These are phyloP conservation scores for Anolis apletophallus DNA, from an alignment of 2,797 vertebrate species.

Conservation along the genomic window DNA sequence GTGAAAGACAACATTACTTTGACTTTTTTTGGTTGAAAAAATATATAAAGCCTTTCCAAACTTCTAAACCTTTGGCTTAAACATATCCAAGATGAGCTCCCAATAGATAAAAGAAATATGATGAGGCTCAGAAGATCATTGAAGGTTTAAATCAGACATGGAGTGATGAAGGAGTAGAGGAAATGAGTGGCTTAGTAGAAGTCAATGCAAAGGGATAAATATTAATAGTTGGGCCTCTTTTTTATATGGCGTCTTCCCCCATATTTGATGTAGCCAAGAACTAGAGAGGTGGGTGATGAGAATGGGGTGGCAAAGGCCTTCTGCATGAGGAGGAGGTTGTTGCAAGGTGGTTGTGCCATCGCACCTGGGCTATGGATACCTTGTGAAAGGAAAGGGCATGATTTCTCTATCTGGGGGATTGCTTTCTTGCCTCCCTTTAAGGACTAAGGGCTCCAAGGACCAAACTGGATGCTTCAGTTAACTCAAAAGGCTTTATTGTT, in stretches of 20 bases:
- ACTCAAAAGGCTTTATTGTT: too few species aligned
- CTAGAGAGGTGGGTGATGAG: too few species aligned
- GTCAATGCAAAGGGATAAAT: background rate
- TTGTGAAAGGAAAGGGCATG: too few species aligned
- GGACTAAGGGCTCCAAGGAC: too few species aligned
- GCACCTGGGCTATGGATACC: too few species aligned
- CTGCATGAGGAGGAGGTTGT: background rate
- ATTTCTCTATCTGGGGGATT: too few species aligned
- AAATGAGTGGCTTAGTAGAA: background rate
- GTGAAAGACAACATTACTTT: background rate
- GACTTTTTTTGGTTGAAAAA: background rate
- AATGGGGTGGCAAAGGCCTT: background rate
- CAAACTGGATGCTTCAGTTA: too few species aligned
- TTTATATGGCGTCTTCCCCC: background rate
- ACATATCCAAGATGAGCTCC: slow-evolving; percentile 18
- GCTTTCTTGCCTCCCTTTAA: too few species aligned
- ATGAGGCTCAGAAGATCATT: background rate
- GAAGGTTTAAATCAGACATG: slow-evolving; percentile 11
- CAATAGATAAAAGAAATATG: slow-evolving; percentile 8
- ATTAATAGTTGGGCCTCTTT: background rate
- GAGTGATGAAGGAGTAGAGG: background rate
- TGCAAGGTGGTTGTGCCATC: too few species aligned
- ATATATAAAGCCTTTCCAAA: background rate
- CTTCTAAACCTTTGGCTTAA: slow-evolving; percentile 8
- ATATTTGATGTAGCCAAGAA: too few species aligned